phyloP scores from a whole-genome alignment of 2,888 invertebrate genomes.

The Dryocosmus kuriphilus region DNA sequence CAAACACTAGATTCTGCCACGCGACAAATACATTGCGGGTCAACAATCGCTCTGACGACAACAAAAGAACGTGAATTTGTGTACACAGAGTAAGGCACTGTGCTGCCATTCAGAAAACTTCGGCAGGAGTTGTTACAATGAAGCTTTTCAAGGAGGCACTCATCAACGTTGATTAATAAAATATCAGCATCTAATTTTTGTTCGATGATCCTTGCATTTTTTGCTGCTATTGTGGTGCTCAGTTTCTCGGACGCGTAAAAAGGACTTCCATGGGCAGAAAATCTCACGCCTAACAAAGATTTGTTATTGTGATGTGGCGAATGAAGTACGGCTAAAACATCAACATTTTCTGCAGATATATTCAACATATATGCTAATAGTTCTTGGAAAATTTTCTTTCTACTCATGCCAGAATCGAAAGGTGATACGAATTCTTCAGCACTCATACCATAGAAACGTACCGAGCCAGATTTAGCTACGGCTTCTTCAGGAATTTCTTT shows the following conservation, averaged over 20 bases:
- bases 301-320: constrained; percentile 82
- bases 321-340: constrained; percentile 94
- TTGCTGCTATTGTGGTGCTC: constrained; percentile 90
- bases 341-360: constrained; percentile 89
- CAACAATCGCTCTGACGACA: constrained; percentile 91
- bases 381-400: constrained; percentile 85
- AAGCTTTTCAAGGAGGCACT: constrained; percentile 88
- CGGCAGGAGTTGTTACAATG: constrained; percentile 88
- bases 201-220: constrained; percentile 86
- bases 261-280: constrained; percentile 95
- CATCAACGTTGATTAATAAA: constrained; percentile 94
- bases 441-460: constrained; percentile 88
- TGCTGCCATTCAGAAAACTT: constrained; percentile 86
- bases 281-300: constrained; percentile 89
- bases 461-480: constrained; percentile 94
- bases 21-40: constrained; percentile 87
- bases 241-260: constrained; percentile 93
- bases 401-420: constrained; percentile 82
- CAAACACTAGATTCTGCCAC: constrained; percentile 81
- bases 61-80: constrained; percentile 97
- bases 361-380: constrained; percentile 86
- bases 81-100: constrained; percentile 89
- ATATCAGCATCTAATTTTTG: constrained; percentile 86
- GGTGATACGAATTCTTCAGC: constrained; percentile 91
- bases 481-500: constrained; percentile 94